Base-by-base conservation (phyloP, 2,888 invertebrate species). In the Stenodema calcarata region DNA sequence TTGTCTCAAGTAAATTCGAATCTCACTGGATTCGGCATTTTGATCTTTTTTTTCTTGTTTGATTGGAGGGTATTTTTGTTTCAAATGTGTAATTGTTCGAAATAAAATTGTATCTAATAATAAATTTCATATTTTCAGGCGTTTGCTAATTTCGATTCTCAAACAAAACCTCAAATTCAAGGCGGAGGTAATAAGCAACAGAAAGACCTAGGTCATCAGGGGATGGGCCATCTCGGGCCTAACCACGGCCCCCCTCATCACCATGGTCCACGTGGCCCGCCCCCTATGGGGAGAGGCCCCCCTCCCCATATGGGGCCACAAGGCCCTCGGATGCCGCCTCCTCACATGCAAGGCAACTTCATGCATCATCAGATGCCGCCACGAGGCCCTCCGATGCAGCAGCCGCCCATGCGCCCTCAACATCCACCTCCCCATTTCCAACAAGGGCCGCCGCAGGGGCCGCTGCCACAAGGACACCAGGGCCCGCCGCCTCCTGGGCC, bases 401-500 rank as follows among this genome's bases (percentile, higher is more conserved):
- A 88, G 76, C 87, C 88, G 80, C 88, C 87, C 9, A 85, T 86
- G 87, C 83, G 88, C 16, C 89, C 88, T 62, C 87, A 87, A 50
- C 76, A 78, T 70, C 87, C 87, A 18, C 88, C 88, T 0, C 88
- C 88, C 28, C 88, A 87, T 47, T 87, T 86, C 83, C 87, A 86
- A n/a, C 92, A 92, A 88, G 92, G 88, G 14, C 88, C 88, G 11
- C 89, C 89, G 1, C 88, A 82, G 28, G 82, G 90, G 88, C 89
- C 89, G 41, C 94, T 94, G 54, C 92, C 92, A 1, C 89, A 88
- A 18, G 86, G 87, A 2, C 89, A 87, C 79, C 88, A 87, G 76
- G 91, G 90, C 62, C 91, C 91, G 47, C 90, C 88, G 27, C 92
- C 90, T 0, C 93, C 93, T 89, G 44, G 79, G 35, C 87, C 81